phyloP scores from a whole-genome alignment of 2,888 invertebrate genomes.

The Thymelicus acteon region DNA sequence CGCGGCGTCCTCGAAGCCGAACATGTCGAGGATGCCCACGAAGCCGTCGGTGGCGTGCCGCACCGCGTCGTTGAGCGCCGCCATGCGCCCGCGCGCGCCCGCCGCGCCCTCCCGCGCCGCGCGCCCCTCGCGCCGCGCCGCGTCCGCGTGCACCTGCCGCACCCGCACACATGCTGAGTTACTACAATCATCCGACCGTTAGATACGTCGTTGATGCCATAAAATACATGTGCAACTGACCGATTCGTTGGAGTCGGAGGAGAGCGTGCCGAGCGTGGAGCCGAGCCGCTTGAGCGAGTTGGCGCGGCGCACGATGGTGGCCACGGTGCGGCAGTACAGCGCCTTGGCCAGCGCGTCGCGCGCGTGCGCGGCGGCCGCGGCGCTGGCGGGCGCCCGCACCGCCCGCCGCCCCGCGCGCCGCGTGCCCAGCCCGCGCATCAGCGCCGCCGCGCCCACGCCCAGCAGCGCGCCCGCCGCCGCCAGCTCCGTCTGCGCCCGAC shows the following conservation, averaged over 20 bases:
- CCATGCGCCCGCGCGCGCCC: constrained; percentile 95
- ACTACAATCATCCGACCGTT: not conserved
- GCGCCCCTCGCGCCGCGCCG: constrained; percentile 91
- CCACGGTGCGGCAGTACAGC: constrained; percentile 96
- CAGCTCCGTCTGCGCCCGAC: constrained; percentile 87
- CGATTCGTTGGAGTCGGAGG: constrained; percentile 96
- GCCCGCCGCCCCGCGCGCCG: constrained; percentile 90
- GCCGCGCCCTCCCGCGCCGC: constrained; percentile 88
- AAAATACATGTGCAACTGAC: constrained; percentile 82
- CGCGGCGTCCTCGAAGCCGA: constrained; percentile 97
- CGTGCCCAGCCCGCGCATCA: constrained; percentile 93
- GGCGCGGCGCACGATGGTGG: constrained; percentile 96
- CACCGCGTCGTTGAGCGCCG: constrained; percentile 95
- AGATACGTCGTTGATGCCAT: too few species aligned
- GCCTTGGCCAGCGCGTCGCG: constrained; percentile 96
- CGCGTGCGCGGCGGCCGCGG: constrained; percentile 94
- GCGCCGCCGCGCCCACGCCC: constrained; percentile 91
- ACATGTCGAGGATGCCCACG: constrained; percentile 98
- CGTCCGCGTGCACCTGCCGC: constrained; percentile 86
- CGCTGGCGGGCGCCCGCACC: constrained; percentile 93
- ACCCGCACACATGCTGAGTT: not conserved
- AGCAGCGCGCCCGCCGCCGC: constrained; percentile 93
- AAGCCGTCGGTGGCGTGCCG: constrained; percentile 97
- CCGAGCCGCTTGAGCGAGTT: constrained; percentile 93
- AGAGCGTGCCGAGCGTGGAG: constrained; percentile 90